Percentiles rank a stretch among this genome's conserved stretches.
These are phyloP conservation scores for Ctenomys sociabilis DNA, from an alignment of 2,113 vertebrate genomes.

Conservation along the genomic window DNA sequence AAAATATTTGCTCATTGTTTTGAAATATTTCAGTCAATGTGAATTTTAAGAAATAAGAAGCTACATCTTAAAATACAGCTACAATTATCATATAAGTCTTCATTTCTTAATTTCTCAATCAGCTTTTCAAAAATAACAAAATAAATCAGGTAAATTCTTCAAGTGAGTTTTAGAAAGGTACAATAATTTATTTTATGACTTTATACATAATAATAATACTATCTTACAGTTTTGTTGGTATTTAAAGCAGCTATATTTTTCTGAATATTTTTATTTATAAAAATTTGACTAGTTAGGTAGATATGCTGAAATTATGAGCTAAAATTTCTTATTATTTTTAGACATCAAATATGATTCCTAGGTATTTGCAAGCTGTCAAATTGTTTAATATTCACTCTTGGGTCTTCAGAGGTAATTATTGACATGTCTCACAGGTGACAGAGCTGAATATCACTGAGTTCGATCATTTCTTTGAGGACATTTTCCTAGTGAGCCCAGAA, in stretches of 20 bases:
- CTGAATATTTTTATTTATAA: neutral
- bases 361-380: neutral
- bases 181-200: neutral
- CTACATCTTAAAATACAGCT: neutral
- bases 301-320: neutral
- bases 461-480: too few relatives aligned
- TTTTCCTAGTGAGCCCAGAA: accelerated
- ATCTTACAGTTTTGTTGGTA: neutral
- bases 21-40: neutral
- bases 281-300: neutral
- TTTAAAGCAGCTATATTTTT: neutral
- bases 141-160: neutral
- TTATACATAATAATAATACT: neutral
- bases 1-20: neutral
- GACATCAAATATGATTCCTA: neutral
- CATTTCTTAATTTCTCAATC: neutral
- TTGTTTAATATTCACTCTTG: neutral
- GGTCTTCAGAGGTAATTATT: neutral
- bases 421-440: neutral
- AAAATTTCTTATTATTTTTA: neutral
- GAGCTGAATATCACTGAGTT: neutral
- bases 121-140: neutral
- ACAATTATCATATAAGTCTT: neutral
- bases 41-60: neutral
- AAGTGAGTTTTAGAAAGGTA: neutral